phyloP scores from a whole-genome alignment of 2,797 vertebrate genomes.

The Borostomias antarcticus region DNA sequence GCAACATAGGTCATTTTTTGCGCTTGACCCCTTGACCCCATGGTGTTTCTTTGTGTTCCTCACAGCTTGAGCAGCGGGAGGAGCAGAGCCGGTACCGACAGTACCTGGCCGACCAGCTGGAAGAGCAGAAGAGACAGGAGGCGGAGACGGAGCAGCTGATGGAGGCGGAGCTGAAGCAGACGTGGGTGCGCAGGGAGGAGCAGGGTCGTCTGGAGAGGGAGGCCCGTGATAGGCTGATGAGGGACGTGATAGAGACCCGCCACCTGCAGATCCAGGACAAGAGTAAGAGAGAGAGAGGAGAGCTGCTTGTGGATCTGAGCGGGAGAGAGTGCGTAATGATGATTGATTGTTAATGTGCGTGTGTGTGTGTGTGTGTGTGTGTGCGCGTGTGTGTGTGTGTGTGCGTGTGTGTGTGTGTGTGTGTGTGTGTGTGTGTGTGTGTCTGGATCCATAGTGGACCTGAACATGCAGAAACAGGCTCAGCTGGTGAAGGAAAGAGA shows the following conservation, averaged over 20 bases:
- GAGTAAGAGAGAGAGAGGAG: conserved; percentile 68
- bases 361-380: conserved; percentile 12
- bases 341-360: not conserved
- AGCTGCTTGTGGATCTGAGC: not conserved
- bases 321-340: not conserved
- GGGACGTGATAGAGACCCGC: conserved; percentile 79
- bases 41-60: conserved; percentile 27
- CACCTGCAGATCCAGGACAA: conserved; percentile 83
- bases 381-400: conserved; percentile 12
- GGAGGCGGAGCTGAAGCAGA: conserved; percentile 71
- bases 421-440: conserved; percentile 15
- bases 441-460: conserved; percentile 68
- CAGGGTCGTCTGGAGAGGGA: conserved; percentile 66
- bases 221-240: conserved; percentile 77
- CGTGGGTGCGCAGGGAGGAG: conserved; percentile 66
- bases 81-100: conserved; percentile 80
- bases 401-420: conserved; percentile 15
- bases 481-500: conserved; percentile 72
- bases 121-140: conserved; percentile 75
- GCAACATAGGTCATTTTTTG: not conserved
- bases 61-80: conserved; percentile 74
- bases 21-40: too few relatives aligned
- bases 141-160: conserved; percentile 73
- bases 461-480: conserved; percentile 72
- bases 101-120: conserved; percentile 74